phyloP scores from a whole-genome alignment of 2,113 vertebrate genomes.

The Abramis brama region DNA sequence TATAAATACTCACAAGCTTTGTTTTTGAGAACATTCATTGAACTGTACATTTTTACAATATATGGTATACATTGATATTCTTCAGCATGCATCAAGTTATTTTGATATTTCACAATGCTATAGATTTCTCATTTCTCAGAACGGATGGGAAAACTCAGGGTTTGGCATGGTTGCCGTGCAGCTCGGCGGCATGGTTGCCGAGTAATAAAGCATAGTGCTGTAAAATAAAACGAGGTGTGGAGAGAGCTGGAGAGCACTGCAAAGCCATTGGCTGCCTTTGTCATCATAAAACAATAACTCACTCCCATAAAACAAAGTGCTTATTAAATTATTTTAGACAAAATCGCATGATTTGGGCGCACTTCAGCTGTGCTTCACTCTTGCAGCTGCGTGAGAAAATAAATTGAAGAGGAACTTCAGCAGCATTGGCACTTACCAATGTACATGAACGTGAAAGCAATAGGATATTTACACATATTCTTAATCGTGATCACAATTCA shows the following conservation, averaged over 20 bases:
- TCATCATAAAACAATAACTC: slow-evolving; percentile 74
- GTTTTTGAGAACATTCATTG: neutral
- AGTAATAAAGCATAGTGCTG: slow-evolving; percentile 69
- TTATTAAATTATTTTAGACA: slow-evolving; percentile 79
- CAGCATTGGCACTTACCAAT: neutral
- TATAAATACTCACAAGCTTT: neutral
- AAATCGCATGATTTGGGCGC: slow-evolving; percentile 62
- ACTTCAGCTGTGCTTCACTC: slow-evolving; percentile 15
- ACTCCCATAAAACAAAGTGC: slow-evolving; percentile 73
- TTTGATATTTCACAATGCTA: neutral
- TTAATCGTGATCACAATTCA: neutral
- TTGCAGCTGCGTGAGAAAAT: slow-evolving; percentile 8
- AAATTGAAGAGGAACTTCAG: slow-evolving; percentile 5
- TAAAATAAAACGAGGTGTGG: slow-evolving; percentile 77
- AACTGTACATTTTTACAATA: neutral
- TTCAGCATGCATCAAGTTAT: neutral
- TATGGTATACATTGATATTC: neutral
- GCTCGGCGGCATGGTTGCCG: slow-evolving; percentile 55
- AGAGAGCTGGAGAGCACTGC: slow-evolving; percentile 71
- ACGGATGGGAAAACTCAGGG: slow-evolving; percentile 44
- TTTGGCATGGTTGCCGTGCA: slow-evolving; percentile 56
- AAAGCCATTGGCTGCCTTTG: slow-evolving; percentile 67
- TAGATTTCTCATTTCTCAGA: slow-evolving; percentile 46
- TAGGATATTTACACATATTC: neutral
- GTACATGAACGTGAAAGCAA: neutral